Evolutionary conservation across 1,140 invertebrate species (phyloP), one percentile per base, ranked within the genome.

Genomic region (Drosophila melanica): DNA sequence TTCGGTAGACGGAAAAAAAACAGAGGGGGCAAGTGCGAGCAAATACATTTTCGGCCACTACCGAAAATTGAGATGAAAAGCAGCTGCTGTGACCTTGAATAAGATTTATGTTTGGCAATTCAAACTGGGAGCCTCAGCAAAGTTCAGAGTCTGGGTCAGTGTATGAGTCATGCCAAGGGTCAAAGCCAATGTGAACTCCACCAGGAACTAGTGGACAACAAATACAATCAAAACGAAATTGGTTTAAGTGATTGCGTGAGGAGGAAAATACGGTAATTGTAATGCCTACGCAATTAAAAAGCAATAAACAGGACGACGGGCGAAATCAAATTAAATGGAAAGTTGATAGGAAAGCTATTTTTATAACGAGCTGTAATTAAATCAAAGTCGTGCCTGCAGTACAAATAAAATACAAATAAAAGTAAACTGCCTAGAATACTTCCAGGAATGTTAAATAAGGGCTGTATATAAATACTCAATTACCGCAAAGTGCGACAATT

Each of bases 251-350:
- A 48, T 86, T 67, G 81, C 82, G 75, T 86, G 81, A 35, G 37
- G 16, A 39, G 42, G 11, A 66, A 67, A 54, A 59, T 45, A 63
- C 58, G 58, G 30, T 20, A 63, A 60, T 41, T 59, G 55, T 68
- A 59, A 66, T 63, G 66, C 30, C 75, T 79, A 48, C 27, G 41
- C 79, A 76, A 70, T 87, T 68, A 86, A 82, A 67, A 72, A 75
- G 55, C 67, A 71, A 87, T 86, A 75, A 78, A 39, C 42, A 50
- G 63, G 20, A 20, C 57, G 42, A 47, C 20, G 20, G 14, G 18
- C 12, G 27, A 14, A 57, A 16, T 12, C 30, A 27, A 48, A 67
- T 37, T 30, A 18, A 45, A 48, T 39, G 57, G 60, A 48, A 37
- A 73, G 62, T 62, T 68, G 37, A 74, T 57, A 33, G 69, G 12